A percentile compares a stretch with the other conserved stretches of the same genome.
phyloP scores from a whole-genome alignment of 2,888 invertebrate species.

The Platynereis dumerilii region DNA sequence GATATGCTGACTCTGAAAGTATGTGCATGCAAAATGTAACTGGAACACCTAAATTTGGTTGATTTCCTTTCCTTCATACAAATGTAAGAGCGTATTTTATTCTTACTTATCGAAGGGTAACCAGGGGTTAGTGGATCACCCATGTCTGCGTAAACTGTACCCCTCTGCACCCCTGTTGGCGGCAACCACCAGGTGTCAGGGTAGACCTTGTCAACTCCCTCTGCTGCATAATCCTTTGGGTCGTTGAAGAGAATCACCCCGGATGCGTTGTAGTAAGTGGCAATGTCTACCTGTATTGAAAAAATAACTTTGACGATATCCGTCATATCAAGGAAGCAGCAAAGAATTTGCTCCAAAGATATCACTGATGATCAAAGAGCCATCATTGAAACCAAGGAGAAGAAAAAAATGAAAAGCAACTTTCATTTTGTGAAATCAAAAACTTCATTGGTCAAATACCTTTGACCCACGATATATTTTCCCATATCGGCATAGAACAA shows the following conservation, averaged over 20 bases:
- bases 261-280: conserved; percentile 51
- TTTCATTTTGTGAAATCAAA: too few relatives aligned
- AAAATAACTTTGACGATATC: too few relatives aligned
- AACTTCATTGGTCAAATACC: too few relatives aligned
- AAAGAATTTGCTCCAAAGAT: too few relatives aligned
- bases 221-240: conserved; percentile 51
- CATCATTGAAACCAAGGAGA: too few relatives aligned
- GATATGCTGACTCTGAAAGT: conserved; percentile 13
- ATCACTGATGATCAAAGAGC: too few relatives aligned
- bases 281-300: conserved; percentile 47
- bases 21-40: too few relatives aligned
- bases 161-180: conserved; percentile 64
- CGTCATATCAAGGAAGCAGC: too few relatives aligned
- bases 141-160: conserved; percentile 53
- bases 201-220: conserved; percentile 38
- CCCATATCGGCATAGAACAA: background rate
- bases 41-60: too few relatives aligned
- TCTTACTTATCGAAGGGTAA: conserved; percentile 56
- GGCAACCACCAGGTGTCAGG: conserved; percentile 65
- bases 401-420: too few relatives aligned
- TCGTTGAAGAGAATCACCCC: conserved; percentile 62
- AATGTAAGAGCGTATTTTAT: too few relatives aligned
- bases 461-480: background rate
- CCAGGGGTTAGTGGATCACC: conserved; percentile 66
- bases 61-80: too few relatives aligned